Percentiles rank a stretch among this genome's conserved stretches.
phyloP scores from a whole-genome alignment of 2,797 vertebrate genomes.

The Anguilla marmorata region DNA sequence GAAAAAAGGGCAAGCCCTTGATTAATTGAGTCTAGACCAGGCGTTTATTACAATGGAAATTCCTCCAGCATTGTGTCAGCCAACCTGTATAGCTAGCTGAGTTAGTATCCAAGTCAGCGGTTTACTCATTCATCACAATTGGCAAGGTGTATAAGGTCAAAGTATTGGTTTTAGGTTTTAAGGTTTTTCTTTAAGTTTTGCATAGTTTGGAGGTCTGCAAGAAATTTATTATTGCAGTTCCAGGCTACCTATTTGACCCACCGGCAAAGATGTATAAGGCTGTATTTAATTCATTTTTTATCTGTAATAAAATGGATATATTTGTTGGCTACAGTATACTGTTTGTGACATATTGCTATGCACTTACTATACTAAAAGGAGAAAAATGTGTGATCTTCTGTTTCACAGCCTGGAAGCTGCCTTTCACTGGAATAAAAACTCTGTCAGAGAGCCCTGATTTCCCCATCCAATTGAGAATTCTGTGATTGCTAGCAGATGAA shows the following conservation, averaged over 20 bases:
- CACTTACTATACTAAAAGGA: neutral
- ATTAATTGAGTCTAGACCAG: neutral
- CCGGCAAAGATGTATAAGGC: neutral
- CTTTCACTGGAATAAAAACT: neutral
- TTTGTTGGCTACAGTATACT: neutral
- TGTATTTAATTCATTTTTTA: neutral
- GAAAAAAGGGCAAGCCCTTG: neutral
- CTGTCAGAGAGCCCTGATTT: neutral
- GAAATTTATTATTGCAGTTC: neutral
- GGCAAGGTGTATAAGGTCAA: too few relatives aligned
- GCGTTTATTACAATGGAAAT: neutral
- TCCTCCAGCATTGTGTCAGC: neutral
- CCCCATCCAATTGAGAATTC: neutral
- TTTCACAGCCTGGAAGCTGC: neutral
- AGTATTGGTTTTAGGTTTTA: neutral
- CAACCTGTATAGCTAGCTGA: neutral
- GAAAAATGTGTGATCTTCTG: neutral
- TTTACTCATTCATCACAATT: too few relatives aligned
- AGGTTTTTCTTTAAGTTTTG: neutral
- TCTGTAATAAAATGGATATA: neutral
- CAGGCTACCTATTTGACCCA: neutral
- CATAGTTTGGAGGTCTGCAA: neutral
- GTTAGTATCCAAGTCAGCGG: neutral
- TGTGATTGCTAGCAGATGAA: neutral
- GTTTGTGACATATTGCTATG: neutral